Percentiles rank a stretch among this genome's conserved stretches.
phyloP scores from a whole-genome alignment of 2,888 invertebrate species.

The Pharmacophagus antenor region DNA sequence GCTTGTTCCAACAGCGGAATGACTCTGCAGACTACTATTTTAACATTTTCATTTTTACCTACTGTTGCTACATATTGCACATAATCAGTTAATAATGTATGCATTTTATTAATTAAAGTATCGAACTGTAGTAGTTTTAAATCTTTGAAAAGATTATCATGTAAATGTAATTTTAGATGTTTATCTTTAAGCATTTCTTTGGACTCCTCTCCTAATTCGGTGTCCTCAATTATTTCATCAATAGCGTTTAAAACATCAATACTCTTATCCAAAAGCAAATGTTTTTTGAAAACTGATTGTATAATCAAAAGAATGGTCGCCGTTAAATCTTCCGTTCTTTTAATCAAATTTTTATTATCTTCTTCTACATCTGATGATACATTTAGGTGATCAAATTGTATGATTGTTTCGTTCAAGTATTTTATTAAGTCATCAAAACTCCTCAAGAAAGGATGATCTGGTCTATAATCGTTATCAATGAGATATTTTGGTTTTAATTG shows the following conservation, averaged over 20 bases:
- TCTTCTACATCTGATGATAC: constrained; percentile 47
- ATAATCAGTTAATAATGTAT: constrained; percentile 61
- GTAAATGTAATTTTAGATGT: constrained; percentile 84
- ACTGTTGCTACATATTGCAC: constrained; percentile 61
- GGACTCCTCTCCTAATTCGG: constrained; percentile 56
- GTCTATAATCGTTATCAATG: constrained; percentile 38
- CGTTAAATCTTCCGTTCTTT: constrained; percentile 57
- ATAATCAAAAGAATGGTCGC: constrained; percentile 58
- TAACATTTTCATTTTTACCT: constrained; percentile 46
- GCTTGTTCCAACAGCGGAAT: constrained; percentile 90
- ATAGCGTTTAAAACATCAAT: constrained; percentile 60
- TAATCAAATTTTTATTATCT: constrained; percentile 36
- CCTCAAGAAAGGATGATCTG: constrained; percentile 59
- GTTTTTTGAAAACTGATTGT: constrained; percentile 69
- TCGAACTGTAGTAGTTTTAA: constrained; percentile 80
- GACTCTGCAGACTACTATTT: constrained; percentile 65
- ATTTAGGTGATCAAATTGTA: constrained; percentile 48
- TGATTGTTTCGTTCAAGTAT: constrained; percentile 50
- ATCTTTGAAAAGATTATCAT: constrained; percentile 83
- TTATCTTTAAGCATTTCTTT: constrained; percentile 81
- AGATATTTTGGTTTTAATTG: constrained; percentile 51
- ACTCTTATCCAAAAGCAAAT: constrained; percentile 50
- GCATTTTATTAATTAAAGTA: constrained; percentile 62
- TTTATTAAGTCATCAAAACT: constrained; percentile 50
- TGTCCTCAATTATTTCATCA: constrained; percentile 60